Evolutionary conservation across 2,113 vertebrate genomes (phyloP).

Genomic region (Hypocryptadius cinnamomeus): DNA sequence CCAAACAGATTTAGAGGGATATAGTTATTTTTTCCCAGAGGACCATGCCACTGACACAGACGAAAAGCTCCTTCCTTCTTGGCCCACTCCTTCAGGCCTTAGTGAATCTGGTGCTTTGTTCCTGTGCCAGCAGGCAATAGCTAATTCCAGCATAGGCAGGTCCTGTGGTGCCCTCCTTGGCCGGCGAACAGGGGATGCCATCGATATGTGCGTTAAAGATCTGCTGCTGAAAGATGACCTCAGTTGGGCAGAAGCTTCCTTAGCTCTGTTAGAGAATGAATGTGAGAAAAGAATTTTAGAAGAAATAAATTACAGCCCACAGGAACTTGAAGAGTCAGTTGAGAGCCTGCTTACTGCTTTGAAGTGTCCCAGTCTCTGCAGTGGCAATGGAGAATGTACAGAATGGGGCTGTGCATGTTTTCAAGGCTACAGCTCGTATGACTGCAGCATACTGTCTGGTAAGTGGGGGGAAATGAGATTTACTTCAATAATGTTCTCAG

Average conservation of each 20-base stretch:
- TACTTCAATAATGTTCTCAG: background rate
- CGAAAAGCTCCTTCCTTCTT: constrained; percentile 58
- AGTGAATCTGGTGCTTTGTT: constrained; percentile 46
- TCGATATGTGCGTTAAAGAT: constrained; percentile 82
- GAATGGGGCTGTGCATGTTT: constrained; percentile 85
- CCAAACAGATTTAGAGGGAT: constrained; percentile 69
- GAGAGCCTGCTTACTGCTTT: constrained; percentile 64
- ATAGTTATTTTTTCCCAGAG: constrained; percentile 88
- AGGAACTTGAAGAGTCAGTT: constrained; percentile 23
- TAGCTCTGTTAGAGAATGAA: constrained; percentile 88
- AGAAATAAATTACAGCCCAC: constrained; percentile 41
- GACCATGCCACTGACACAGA: constrained; percentile 71
- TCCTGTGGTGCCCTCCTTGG: constrained; percentile 72
- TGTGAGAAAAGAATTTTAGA: constrained; percentile 84
- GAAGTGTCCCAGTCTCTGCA: constrained; percentile 81
- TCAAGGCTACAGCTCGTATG: constrained; percentile 81
- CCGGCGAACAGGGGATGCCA: background rate
- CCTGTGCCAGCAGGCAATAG: constrained; percentile 71
- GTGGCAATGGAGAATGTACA: constrained; percentile 79
- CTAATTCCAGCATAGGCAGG: constrained; percentile 74
- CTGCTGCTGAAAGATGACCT: constrained; percentile 83
- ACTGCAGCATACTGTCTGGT: constrained; percentile 81
- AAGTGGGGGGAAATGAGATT: constrained; percentile 20
- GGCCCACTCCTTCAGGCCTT: constrained; percentile 85
- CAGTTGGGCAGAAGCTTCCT: constrained; percentile 74